phyloP scores from a whole-genome alignment of 2,797 vertebrate species.

The Rhynchotus rufescens region DNA sequence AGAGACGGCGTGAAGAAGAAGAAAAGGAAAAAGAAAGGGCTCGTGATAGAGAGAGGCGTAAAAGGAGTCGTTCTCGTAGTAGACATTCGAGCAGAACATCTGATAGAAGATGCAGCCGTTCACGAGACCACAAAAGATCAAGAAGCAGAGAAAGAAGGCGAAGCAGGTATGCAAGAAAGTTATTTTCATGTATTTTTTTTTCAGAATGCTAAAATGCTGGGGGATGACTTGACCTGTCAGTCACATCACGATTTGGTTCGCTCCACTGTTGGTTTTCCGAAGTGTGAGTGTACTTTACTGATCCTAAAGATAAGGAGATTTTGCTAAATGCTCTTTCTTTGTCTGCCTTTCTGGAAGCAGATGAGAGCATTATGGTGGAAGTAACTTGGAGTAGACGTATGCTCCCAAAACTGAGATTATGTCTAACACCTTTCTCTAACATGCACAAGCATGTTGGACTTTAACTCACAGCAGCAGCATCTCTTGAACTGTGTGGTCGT shows the following conservation, averaged over 20 bases:
- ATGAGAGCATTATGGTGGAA: not conserved
- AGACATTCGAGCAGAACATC: slow-evolving; percentile 93
- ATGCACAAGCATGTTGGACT: not conserved
- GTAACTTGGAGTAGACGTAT: not conserved
- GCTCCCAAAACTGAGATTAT: not conserved
- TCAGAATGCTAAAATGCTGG: not conserved
- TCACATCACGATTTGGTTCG: not conserved
- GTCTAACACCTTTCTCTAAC: not conserved
- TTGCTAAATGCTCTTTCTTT: not conserved
- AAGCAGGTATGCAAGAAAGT: slow-evolving; percentile 85
- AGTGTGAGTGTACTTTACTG: rapidly evolving
- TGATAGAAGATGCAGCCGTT: slow-evolving; percentile 92
- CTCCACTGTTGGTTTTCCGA: not conserved
- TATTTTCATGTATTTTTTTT: not conserved
- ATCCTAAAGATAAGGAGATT: not conserved
- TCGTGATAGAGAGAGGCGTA: slow-evolving; percentile 86
- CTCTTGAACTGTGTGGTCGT: not conserved
- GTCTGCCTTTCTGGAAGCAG: not conserved
- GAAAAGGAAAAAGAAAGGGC: slow-evolving; percentile 84
- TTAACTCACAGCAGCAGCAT: not conserved
- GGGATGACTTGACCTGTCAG: not conserved
- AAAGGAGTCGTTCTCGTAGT: slow-evolving; percentile 93
- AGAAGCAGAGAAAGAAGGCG: slow-evolving; percentile 94
- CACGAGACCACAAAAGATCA: slow-evolving; percentile 92
- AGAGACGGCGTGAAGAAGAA: slow-evolving; percentile 82